Conservation (phyloP, 1,140 invertebrate genomes). For the Battus philenor region DNA sequence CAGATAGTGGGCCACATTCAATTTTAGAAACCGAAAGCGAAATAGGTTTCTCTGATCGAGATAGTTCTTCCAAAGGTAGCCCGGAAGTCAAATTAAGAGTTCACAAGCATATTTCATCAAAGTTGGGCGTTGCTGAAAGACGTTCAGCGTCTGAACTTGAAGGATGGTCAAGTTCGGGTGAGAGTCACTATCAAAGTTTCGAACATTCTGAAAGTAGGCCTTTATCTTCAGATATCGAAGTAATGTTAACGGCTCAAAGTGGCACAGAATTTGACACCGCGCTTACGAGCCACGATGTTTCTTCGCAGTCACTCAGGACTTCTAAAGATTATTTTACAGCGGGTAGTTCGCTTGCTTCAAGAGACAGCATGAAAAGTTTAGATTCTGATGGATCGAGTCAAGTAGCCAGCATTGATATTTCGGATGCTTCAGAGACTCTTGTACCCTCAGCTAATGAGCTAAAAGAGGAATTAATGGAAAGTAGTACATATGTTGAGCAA, state of each 20-base stretch:
- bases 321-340: constrained; percentile 92
- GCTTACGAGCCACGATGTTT: constrained; percentile 84
- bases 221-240: constrained; percentile 91
- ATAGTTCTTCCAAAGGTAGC: constrained; percentile 66
- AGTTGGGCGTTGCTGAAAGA: constrained; percentile 75
- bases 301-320: constrained; percentile 80
- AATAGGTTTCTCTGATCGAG: constrained; percentile 57
- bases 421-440: constrained; percentile 92
- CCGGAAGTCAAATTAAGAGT: constrained; percentile 69
- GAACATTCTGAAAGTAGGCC: constrained; percentile 90
- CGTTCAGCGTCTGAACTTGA: constrained; percentile 83
- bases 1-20: constrained; percentile 73
- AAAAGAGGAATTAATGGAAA: constrained; percentile 75
- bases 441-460: constrained; percentile 85
- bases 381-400: constrained; percentile 93
- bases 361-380: constrained; percentile 91
- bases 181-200: constrained; percentile 92
- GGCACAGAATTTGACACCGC: constrained; percentile 94
- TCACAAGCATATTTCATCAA: constrained; percentile 75
- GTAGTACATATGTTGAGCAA: constrained; percentile 68
- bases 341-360: constrained; percentile 87
- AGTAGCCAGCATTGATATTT: constrained; percentile 90
- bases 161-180: constrained; percentile 90
- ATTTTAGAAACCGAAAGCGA: constrained; percentile 73
- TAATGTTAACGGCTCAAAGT: constrained; percentile 78